These are phyloP conservation scores for Triplophysa yarkandensis DNA, from an alignment of 2,797 vertebrate species.

Conservation along the genomic window DNA sequence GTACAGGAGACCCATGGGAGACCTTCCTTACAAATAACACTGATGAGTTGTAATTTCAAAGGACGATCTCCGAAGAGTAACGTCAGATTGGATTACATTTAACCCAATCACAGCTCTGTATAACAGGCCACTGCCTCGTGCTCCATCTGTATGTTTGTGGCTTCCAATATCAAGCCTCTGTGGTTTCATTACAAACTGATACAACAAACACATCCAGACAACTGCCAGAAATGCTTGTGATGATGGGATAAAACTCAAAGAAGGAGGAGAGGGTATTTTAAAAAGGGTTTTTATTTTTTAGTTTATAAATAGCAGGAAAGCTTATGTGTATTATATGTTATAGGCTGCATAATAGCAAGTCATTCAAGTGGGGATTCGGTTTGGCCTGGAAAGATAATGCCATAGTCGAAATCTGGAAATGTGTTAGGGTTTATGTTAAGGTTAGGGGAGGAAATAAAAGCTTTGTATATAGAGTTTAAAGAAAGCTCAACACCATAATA, in stretches of 20 bases:
- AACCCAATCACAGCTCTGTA: slow-evolving; percentile 37
- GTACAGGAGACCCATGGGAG: slow-evolving; percentile 2
- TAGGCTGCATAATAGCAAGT: neutral
- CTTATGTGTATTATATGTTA: neutral
- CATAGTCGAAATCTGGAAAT: neutral
- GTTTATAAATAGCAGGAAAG: neutral
- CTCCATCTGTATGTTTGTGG: slow-evolving; percentile 16
- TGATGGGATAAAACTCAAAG: slow-evolving; percentile 25
- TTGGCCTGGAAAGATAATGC: neutral
- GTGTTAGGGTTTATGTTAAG: neutral
- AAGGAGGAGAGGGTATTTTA: neutral
- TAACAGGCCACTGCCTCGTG: slow-evolving; percentile 27
- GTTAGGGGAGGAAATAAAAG: neutral
- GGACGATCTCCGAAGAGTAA: slow-evolving; percentile 20
- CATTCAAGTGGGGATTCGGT: slow-evolving; percentile 7
- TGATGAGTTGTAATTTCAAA: slow-evolving; percentile 44
- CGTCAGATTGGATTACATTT: slow-evolving; percentile 45
- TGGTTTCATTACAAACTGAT: slow-evolving; percentile 45
- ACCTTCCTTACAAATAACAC: slow-evolving; percentile 39
- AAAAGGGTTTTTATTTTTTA: neutral
- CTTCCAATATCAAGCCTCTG: slow-evolving; percentile 32
- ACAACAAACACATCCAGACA: slow-evolving; percentile 22
- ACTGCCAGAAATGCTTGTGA: slow-evolving; percentile 33
- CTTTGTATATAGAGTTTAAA: neutral
- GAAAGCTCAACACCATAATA: neutral